Base-by-base conservation (phyloP, 37 sponge, comb jelly and placozoan species). In the Haliclona indistincta region DNA sequence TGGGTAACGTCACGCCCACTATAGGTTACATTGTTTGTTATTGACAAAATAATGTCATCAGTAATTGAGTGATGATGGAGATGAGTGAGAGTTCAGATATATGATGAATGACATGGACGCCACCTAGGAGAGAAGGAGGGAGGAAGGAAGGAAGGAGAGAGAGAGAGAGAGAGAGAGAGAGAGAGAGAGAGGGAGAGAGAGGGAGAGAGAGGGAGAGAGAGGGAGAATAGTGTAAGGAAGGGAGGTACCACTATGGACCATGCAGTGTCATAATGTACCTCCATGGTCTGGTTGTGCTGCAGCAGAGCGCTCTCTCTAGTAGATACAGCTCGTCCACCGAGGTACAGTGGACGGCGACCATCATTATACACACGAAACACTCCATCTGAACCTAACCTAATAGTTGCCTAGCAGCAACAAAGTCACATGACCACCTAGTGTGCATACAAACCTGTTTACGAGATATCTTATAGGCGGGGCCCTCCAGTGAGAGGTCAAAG, bases 401-500 rank as follows among this genome's bases (percentile, higher is more conserved):
- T 67, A n/a, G 56, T 69, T 7, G 93, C 93, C 91, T 90, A 19
- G 39, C 62, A 61, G 42, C 20, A 40, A 74, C 73, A 25, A 29
- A 52, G 13, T 3, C 3, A 25, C 15, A 51, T 38, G 28, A 15
- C 20, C 56, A 2, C 34, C 38, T 36, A 61, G 26, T 22, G 17
- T 61, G 63, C 63, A 10, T 0, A 72, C 60, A 25, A 15, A 87
- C 96, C 79, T 96, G 97, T 77, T 71, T 81, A 28, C 97, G 38
- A 28, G 97, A 96, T 3, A 96, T 77, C 55, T 94, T 93, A 71
- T 45, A 70, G 17, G 91, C 88, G 26, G 95, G 89, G 17, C 84
- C 94, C 38, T 96, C 97, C 26, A 82, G 76, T 20, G 88, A 90
- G 47, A 96, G 83, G 73, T 96, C 97, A 69, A 96, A 85, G 68